Evolutionary conservation across 2,797 vertebrate species (phyloP), one percentile per base, ranked within the genome.

Genomic region (Lutjanus argentimaculatus): DNA sequence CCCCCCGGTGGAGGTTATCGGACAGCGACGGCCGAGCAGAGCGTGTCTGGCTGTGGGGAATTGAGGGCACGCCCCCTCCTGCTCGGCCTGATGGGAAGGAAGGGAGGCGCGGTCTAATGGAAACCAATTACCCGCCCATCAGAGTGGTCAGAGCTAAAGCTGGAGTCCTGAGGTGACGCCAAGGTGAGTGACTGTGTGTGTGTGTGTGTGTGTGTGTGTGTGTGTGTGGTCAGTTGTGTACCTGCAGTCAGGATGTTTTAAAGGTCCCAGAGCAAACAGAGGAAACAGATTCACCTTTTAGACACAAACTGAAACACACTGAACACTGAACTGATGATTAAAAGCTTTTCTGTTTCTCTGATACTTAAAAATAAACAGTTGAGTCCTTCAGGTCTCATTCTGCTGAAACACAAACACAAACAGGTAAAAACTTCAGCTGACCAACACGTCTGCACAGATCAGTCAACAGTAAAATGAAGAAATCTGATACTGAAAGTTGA

Each of bases 51-150:
- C 74, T 70, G 75, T 17, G 0, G 63, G 79, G 73, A 76, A 86
- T 91, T 86, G 85, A 86, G 87, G 83, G 79, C 85, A 75, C 70
- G 57, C 77, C 82, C 86, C 82, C 68, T 75, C 73, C 77, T 80
- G 73, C 74, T 76, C 43, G 6, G 72, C 85, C 57, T 86, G 85
- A 88, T 86, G 85, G 82, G 83, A 83, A 83, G 77, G 70, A 83
- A 73, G 67, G 70, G 81, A 56, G 43, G 71, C n/a, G 45, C 14
- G 43, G 17, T 72, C 74, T 85, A 83, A 89, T 90, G 72, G 85
- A 86, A 80, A 84, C 74, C 79, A 89, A 84, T 85, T 87, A 85
- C 72, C 67, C 10, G 12, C 36, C 67, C 74, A 56, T 82, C 80
- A 81, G 67, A 48, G 65, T 46, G 68, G 67, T 48, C 67, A 30